These are phyloP conservation scores for Caenorhabditis becei DNA, from an alignment of 2,888 invertebrate genomes.

Conservation along the genomic window DNA sequence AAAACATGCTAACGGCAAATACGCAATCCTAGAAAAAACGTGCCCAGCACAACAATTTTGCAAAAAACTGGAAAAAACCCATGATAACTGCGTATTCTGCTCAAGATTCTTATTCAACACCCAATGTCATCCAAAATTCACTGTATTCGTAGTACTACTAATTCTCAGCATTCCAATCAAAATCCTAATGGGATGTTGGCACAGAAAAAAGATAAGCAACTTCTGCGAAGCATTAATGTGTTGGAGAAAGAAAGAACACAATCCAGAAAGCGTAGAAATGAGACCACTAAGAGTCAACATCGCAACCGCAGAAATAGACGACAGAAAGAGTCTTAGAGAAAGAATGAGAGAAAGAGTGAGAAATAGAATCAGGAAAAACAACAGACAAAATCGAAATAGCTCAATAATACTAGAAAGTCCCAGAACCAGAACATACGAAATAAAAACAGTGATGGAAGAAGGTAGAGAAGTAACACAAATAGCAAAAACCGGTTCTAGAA, in stretches of 20 bases:
- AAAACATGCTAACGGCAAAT: background rate
- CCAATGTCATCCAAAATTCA: slow-evolving; percentile 14
- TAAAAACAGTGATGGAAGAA: background rate
- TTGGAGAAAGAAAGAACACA: background rate
- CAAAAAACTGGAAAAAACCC: background rate
- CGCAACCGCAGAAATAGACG: no score
- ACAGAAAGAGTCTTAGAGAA: no score
- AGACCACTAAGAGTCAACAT: no score
- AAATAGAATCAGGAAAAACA: no score
- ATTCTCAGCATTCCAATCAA: background rate
- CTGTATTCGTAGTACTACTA: background rate
- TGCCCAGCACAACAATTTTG: slow-evolving; percentile 7
- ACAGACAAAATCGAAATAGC: no score
- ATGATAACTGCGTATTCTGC: slow-evolving; percentile 2
- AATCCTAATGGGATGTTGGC: background rate
- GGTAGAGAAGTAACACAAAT: background rate
- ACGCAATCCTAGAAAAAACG: background rate
- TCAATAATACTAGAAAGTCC: no score
- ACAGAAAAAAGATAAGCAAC: background rate
- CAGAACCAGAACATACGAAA: no score
- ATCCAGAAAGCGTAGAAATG: background rate
- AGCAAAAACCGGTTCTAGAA: background rate
- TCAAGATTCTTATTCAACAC: slow-evolving; percentile 1
- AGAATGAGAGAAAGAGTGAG: no score
- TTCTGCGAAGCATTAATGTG: no score